A percentile compares a stretch with the other conserved stretches of the same genome.
phyloP scores from a whole-genome alignment of 2,797 vertebrate species.

The Parotocinclus haroldoi region DNA sequence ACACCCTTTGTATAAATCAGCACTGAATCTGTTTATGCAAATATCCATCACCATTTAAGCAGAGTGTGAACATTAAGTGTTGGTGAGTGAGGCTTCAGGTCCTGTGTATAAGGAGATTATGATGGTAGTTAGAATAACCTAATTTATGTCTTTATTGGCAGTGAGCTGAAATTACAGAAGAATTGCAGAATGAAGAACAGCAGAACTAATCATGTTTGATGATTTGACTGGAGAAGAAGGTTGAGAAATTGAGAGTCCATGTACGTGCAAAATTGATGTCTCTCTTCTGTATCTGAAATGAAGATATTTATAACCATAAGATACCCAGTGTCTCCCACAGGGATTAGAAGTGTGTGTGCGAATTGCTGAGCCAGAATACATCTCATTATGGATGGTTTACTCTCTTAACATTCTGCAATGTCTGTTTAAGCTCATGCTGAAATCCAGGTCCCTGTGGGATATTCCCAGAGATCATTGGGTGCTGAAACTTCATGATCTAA shows the following conservation, averaged over 20 bases:
- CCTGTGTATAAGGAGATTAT: not conserved
- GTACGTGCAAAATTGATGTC: not conserved
- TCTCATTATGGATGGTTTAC: no score
- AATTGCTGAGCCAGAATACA: not conserved
- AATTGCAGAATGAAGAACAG: conserved; percentile 7
- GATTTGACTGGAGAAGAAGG: conserved; percentile 1
- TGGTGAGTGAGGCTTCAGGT: not conserved
- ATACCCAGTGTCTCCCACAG: not conserved
- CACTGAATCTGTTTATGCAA: not conserved
- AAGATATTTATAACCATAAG: not conserved
- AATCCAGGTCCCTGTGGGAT: no score
- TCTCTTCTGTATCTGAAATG: not conserved
- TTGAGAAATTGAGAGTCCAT: no score
- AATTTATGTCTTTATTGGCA: not conserved
- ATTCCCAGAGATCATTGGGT: no score
- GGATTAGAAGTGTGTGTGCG: not conserved
- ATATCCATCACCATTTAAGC: no score
- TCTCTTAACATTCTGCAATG: no score
- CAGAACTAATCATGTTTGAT: conserved; percentile 6
- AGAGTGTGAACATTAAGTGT: not conserved
- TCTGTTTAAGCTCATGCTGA: no score
- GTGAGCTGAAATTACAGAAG: conserved; percentile 1
- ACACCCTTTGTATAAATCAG: not conserved
- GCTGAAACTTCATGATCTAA: no score
- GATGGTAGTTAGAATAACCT: not conserved